phyloP scores from a whole-genome alignment of 2,797 vertebrate genomes.

The Melanotaenia nigrans region DNA sequence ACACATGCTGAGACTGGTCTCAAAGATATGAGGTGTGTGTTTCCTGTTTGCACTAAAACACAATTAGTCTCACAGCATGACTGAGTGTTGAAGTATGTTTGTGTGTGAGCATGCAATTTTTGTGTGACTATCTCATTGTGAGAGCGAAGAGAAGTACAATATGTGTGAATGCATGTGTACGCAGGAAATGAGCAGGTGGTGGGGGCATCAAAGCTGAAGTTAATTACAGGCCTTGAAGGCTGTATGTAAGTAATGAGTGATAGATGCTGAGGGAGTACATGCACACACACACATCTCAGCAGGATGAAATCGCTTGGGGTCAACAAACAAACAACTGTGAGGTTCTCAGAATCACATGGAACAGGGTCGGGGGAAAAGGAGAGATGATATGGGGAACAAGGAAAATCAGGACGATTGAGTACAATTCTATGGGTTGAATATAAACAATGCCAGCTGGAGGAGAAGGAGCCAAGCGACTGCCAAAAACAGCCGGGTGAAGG shows the following conservation, averaged over 20 bases:
- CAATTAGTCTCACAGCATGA: constrained; percentile 52
- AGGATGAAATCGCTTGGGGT: constrained; percentile 54
- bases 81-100: constrained; percentile 28
- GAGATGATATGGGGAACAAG: constrained; percentile 15
- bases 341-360: constrained; percentile 33
- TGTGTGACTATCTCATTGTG: constrained; percentile 28
- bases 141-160: constrained; percentile 22
- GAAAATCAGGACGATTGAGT: background rate
- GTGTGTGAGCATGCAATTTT: constrained; percentile 19
- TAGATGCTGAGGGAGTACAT: constrained; percentile 43
- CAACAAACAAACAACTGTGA: constrained; percentile 59
- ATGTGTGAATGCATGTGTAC: constrained; percentile 12
- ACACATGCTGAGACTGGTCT: constrained; percentile 13
- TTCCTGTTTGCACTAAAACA: constrained; percentile 50
- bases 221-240: constrained; percentile 72
- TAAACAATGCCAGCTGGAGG: no score
- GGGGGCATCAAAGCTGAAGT: constrained; percentile 66
- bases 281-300: constrained; percentile 16
- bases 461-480: no score
- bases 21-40: constrained; percentile 30
- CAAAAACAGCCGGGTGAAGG: no score
- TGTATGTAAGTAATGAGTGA: constrained; percentile 68
- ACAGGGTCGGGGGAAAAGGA: background rate
- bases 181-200: constrained; percentile 58
- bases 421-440: no score